These are phyloP conservation scores for Chaenocephalus aceratus DNA, from an alignment of 2,113 vertebrate genomes.

Conservation along the genomic window DNA sequence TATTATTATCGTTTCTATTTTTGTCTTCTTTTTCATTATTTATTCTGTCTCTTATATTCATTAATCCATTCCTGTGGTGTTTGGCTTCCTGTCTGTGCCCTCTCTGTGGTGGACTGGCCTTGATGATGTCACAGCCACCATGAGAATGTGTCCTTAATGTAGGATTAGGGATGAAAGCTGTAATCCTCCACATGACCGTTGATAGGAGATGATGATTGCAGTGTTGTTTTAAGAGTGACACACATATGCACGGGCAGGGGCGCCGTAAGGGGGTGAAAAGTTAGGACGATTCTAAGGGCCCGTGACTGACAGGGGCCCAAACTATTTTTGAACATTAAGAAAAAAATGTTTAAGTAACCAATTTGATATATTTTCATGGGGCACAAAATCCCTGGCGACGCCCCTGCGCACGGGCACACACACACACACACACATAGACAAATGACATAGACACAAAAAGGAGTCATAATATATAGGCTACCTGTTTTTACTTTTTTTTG, in stretches of 20 bases:
- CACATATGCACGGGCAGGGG: constrained; percentile 23
- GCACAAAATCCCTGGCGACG: too few relatives aligned
- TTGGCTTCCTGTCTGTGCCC: constrained; percentile 76
- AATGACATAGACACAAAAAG: neutral
- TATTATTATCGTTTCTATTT: constrained; percentile 46
- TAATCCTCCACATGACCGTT: constrained; percentile 80
- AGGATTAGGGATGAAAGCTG: constrained; percentile 82
- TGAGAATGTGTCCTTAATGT: constrained; percentile 80
- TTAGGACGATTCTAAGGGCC: too few relatives aligned
- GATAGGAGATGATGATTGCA: constrained; percentile 79
- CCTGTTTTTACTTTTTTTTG: neutral
- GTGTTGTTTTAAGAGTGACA: constrained; percentile 73
- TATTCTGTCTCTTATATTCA: constrained; percentile 50
- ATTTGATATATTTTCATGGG: too few relatives aligned
- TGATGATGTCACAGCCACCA: constrained; percentile 76
- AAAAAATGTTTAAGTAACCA: too few relatives aligned
- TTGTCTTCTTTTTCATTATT: constrained; percentile 64
- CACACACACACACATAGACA: neutral
- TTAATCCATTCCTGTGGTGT: constrained; percentile 76
- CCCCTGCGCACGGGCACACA: neutral
- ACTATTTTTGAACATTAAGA: too few relatives aligned
- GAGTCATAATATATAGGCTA: constrained; percentile 6
- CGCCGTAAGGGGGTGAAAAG: too few relatives aligned
- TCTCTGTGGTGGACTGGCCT: constrained; percentile 71
- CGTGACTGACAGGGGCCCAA: too few relatives aligned